Evolutionary conservation across 2,888 invertebrate genomes (phyloP).

Genomic region (Lithophane socia): DNA sequence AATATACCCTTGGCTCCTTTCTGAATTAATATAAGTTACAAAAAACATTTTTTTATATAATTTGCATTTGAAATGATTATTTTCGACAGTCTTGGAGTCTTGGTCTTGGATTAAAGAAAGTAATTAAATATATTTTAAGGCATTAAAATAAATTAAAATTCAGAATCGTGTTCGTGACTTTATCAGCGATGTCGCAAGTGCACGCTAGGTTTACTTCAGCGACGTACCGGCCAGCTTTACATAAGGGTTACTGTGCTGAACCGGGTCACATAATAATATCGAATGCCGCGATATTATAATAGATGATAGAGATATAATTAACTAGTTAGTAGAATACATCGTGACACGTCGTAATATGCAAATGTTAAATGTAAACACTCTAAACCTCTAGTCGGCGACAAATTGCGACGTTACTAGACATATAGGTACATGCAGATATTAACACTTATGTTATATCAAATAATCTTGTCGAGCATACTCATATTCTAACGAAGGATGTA

Average conservation of each 20-base stretch:
- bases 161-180: slow-evolving; percentile 61
- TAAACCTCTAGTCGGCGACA: slow-evolving; percentile 25
- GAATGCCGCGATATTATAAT: slow-evolving; percentile 17
- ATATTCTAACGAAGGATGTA: slow-evolving; percentile 28
- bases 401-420: slow-evolving; percentile 43
- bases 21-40: slow-evolving; percentile 1
- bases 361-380: slow-evolving; percentile 54
- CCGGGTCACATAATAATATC: slow-evolving; percentile 66
- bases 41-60: not conserved
- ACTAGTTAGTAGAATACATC: slow-evolving; percentile 27
- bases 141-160: slow-evolving; percentile 45
- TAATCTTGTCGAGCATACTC: slow-evolving; percentile 46
- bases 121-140: slow-evolving; percentile 43
- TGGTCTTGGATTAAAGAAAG: slow-evolving; percentile 27
- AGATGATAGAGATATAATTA: slow-evolving; percentile 37
- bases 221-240: slow-evolving; percentile 60
- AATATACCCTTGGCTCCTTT: not conserved
- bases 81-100: slow-evolving; percentile 8
- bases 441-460: slow-evolving; percentile 50
- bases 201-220: slow-evolving; percentile 57
- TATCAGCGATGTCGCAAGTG: slow-evolving; percentile 54
- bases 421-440: slow-evolving; percentile 45
- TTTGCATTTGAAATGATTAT: slow-evolving; percentile 14
- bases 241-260: slow-evolving; percentile 63
- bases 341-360: slow-evolving; percentile 27